These are phyloP conservation scores for Hippopotamus amphibius DNA, from an alignment of 2,113 vertebrate genomes.

Conservation along the genomic window DNA sequence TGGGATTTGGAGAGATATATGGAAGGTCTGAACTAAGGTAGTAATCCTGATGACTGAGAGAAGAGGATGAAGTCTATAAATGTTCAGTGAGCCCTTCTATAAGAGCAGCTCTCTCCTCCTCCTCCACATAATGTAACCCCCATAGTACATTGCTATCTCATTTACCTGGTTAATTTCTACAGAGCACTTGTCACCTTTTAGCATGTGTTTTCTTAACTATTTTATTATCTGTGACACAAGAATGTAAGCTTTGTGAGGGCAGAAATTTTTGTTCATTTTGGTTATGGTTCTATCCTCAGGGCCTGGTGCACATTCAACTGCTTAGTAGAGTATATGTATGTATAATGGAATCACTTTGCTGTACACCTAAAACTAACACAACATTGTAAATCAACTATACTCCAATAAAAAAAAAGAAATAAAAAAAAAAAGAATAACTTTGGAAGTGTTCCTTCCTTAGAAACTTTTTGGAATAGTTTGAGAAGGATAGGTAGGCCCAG, in stretches of 20 bases:
- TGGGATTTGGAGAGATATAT: background rate
- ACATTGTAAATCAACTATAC: too few relatives aligned
- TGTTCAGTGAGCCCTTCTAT: background rate
- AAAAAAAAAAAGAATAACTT: too few relatives aligned
- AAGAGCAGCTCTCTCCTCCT: background rate
- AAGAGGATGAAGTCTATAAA: background rate
- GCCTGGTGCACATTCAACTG: background rate
- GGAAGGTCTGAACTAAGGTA: background rate
- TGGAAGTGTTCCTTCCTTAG: too few relatives aligned
- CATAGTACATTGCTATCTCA: background rate
- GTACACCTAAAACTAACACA: too few relatives aligned
- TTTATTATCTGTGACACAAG: background rate
- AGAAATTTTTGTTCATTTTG: background rate
- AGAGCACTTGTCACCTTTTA: background rate
- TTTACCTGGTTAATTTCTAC: constrained; percentile 41
- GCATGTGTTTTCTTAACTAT: background rate
- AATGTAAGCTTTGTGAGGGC: background rate
- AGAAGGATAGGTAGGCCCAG: too few relatives aligned
- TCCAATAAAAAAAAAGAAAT: too few relatives aligned
- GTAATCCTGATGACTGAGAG: constrained; percentile 11
- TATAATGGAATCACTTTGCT: too few relatives aligned
- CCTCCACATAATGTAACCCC: background rate
- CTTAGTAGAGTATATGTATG: background rate
- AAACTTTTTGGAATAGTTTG: too few relatives aligned
- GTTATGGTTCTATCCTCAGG: background rate